Base-by-base conservation (phyloP, 2,113 vertebrate genomes). In the Nyctereutes procyonoides region DNA sequence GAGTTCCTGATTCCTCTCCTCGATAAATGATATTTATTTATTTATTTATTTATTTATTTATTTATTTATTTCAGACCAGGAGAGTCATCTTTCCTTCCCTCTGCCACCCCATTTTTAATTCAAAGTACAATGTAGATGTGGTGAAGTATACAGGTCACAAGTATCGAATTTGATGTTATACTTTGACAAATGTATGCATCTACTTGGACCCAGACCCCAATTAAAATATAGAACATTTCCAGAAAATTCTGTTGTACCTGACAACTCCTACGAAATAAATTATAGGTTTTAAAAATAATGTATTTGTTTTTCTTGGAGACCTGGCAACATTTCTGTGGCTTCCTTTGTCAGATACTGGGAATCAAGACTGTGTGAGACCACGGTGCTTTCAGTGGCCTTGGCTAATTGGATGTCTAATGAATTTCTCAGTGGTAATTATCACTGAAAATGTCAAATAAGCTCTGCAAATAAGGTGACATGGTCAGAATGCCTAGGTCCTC, bases 381-480 rank as follows among this genome's bases (percentile, higher is more conserved):
- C 14, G 32, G 35, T 63, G 60, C 14, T 81, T 26, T 35, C 28
- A 30, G 28, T 30, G 7, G 43, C 8, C 20, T 89, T 73, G 67
- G 51, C n/a, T 80, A 56, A 80, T 56, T 5, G 62, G 20, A 6
- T 65, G 14, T 93, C 94, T 85, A 56, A 81, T 86, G 55, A 56
- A 28, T 86, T 91, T 88, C 81, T 69, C 28, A 26, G 38, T 28
- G 28, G 83, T 87, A 93, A 94, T 97, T 96, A 71, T 56, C 17
- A 43, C 80, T 60, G 51, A 58, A 56, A 24, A 77, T 76, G 51
- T 90, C 85, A 94, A 76, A 10, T 16, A 73, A 93, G 3, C 35
- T 86, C 79, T 89, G 20, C 43, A 90, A 92, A 94, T 74, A 62
- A 83, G 13, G 73, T 14, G 53, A 17, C 3, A 6, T 65, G 17